A percentile compares a stretch with the other conserved stretches of the same genome.
Conservation (phyloP, 2,113 vertebrate species). For the Nerophis ophidion region DNA sequence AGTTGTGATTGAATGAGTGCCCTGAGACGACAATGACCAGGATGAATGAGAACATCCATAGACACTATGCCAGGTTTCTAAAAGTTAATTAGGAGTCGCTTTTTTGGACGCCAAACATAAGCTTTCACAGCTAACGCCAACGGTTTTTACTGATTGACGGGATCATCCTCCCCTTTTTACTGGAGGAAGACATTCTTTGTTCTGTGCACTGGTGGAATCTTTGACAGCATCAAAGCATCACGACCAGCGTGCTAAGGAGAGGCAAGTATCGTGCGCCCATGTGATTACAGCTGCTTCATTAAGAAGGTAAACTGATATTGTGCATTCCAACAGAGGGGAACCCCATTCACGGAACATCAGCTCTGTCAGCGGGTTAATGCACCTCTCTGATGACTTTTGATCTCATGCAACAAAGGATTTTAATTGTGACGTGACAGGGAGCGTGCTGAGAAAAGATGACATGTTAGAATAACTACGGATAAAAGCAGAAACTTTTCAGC, state of each 20-base stretch:
- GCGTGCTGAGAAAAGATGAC: constrained; percentile 19
- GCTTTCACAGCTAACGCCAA: constrained; percentile 38
- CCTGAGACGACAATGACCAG: no score
- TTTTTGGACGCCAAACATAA: constrained; percentile 61
- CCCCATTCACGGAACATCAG: constrained; percentile 47
- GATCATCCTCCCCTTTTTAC: constrained; percentile 53
- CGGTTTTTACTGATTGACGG: constrained; percentile 61
- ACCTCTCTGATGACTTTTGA: constrained; percentile 43
- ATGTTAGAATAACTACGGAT: constrained; percentile 24
- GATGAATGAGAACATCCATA: no score
- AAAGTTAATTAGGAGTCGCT: constrained; percentile 9
- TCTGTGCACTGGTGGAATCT: constrained; percentile 62
- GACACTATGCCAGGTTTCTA: neutral
- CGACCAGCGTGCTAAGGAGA: constrained; percentile 58
- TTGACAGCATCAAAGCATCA: constrained; percentile 67
- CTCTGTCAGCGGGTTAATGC: constrained; percentile 38
- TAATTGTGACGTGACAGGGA: constrained; percentile 28
- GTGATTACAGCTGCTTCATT: constrained; percentile 61
- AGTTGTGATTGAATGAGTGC: no score
- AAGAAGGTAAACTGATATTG: constrained; percentile 31
- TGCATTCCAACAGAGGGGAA: constrained; percentile 22
- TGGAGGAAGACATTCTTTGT: constrained; percentile 63
- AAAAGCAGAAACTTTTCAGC: constrained; percentile 16
- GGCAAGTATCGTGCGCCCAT: constrained; percentile 48
- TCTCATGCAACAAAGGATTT: constrained; percentile 25